These are phyloP conservation scores for Symphodus melops DNA, from an alignment of 2,113 vertebrate species.

Conservation along the genomic window DNA sequence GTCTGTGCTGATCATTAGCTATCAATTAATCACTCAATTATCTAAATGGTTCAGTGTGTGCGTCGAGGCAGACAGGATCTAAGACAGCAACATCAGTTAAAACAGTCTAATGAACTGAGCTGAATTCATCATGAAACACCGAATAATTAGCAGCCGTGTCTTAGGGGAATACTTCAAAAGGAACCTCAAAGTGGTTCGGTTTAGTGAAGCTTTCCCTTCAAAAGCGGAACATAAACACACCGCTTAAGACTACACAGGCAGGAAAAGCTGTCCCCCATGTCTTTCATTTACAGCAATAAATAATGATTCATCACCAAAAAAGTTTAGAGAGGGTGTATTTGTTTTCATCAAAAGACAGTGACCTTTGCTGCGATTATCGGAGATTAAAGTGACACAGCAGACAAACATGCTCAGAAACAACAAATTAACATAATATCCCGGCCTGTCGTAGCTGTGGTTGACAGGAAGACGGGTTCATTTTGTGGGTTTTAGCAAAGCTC, in stretches of 20 bases:
- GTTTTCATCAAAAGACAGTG: constrained; percentile 73
- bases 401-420: constrained; percentile 72
- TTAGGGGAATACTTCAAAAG: constrained; percentile 82
- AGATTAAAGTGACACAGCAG: constrained; percentile 77
- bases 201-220: constrained; percentile 81
- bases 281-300: constrained; percentile 81
- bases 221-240: constrained; percentile 77
- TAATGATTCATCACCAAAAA: constrained; percentile 81
- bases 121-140: constrained; percentile 81
- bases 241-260: constrained; percentile 79
- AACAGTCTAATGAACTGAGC: constrained; percentile 81
- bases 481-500: constrained; percentile 59
- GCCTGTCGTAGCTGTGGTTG: constrained; percentile 63
- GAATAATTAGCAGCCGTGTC: constrained; percentile 83
- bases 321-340: constrained; percentile 72
- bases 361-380: constrained; percentile 70
- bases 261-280: constrained; percentile 77
- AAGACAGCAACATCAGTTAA: constrained; percentile 82
- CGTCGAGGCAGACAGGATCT: constrained; percentile 72
- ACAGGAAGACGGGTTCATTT: constrained; percentile 44
- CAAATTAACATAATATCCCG: constrained; percentile 68
- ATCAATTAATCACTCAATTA: constrained; percentile 85
- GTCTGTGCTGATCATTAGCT: constrained; percentile 79
- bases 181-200: constrained; percentile 80
- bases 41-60: constrained; percentile 68